Conservation (phyloP, 2,888 invertebrate species). For the Ctena decussata region DNA sequence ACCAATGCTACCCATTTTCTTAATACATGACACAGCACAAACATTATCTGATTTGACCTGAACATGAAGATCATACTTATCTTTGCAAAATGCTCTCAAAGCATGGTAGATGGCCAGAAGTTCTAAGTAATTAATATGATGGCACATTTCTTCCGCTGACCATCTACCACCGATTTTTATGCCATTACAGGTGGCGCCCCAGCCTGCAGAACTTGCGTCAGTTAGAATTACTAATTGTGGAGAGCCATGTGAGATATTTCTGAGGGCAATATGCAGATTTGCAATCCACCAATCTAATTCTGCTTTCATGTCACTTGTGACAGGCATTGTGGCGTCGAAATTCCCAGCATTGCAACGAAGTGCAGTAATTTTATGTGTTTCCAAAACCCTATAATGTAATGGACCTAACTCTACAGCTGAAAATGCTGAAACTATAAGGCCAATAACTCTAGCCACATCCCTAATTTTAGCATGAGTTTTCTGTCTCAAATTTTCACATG, state of each 20-base stretch:
- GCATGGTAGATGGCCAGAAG: constrained; percentile 37
- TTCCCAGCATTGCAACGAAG: neutral
- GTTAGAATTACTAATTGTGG: constrained; percentile 2
- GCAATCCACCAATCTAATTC: constrained; percentile 25
- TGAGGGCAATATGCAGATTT: neutral
- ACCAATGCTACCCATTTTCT: constrained; percentile 31
- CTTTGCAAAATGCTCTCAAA: constrained; percentile 22
- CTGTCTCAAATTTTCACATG: too few species aligned
- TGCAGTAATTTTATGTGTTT: neutral
- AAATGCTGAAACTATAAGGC: constrained; percentile 3
- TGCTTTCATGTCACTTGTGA: neutral
- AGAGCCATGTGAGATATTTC: constrained; percentile 5
- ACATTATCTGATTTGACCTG: constrained; percentile 43
- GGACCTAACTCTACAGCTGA: constrained; percentile 26
- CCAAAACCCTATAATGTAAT: neutral
- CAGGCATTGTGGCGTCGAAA: neutral
- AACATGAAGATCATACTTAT: constrained; percentile 32
- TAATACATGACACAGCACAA: constrained; percentile 40
- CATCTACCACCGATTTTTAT: constrained; percentile 19
- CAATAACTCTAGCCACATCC: constrained; percentile 13
- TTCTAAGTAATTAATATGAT: constrained; percentile 58
- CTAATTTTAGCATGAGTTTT: too few species aligned
- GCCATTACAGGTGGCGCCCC: neutral
- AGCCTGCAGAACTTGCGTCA: constrained; percentile 21
- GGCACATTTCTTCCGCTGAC: constrained; percentile 12